Base-by-base conservation (phyloP, 2,113 vertebrate species). In the Zeus faber region DNA sequence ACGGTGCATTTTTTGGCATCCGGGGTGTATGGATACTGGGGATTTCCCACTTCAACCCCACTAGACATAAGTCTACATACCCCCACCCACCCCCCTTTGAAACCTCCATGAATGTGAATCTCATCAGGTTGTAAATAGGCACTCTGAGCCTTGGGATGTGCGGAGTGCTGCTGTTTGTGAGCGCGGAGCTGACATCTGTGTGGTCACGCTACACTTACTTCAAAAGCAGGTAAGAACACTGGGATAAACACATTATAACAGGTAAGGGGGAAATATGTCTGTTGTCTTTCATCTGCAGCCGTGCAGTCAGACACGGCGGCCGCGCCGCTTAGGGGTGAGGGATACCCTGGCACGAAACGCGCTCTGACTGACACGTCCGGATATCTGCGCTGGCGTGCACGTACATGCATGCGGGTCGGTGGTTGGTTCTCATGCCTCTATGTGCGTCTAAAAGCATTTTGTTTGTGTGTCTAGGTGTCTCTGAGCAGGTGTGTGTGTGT, bases 281-380 rank as follows among this genome's bases (percentile, higher is more conserved):
- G 52, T n/a, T 17, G 41, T 44, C 57, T 77, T 83, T 72, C 59
- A 72, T 76, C 64, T 72, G 62, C 76, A 79, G 65, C 65, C 62
- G 70, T 72, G 78, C 74, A 72, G 54, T 60, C 54, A 75, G 64
- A 65, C 70, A 62, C 43, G 58, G 27, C 63, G 49, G 61, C 47
- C 4, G 64, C 50, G 27, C 26, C 41, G 54, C 59, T 65, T 54
- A 40, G 51, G 71, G 54, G 33, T 52, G 58, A 45, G 50, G 18
- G 46, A 70, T 73, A 60, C 67, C 51, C 52, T 74, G 58, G 62
- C 71, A 79, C 35, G 39, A 52, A 68, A 50, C 40, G 7, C 16
- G 3, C 11, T 21, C 16, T 24, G 59, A 69, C 56, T 70, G 75
- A 74, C 67, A 62, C 49, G 60, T 76, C 31, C 29, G 41, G 52